Conservation (phyloP, 1,140 invertebrate genomes). For the Drosophila dunni region DNA sequence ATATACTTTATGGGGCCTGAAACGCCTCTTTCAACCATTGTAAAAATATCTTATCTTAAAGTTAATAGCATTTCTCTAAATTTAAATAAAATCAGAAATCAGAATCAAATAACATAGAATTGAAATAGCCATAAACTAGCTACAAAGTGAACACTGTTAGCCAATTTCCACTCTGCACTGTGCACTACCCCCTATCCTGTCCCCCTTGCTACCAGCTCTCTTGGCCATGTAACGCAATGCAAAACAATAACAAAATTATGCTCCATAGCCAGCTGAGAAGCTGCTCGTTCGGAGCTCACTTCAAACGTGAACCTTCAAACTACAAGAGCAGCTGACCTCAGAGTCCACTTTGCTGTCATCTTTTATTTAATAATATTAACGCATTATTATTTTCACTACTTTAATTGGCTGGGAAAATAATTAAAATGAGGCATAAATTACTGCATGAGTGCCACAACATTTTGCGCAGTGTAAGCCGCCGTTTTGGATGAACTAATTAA, state of each 20-base stretch:
- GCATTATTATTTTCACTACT: neutral
- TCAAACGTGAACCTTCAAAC: constrained; percentile 10
- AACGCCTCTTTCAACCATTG: too few species aligned
- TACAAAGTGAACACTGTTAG: neutral
- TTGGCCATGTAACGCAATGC: constrained; percentile 60
- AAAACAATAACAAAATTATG: constrained; percentile 80
- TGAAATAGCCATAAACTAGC: too few species aligned
- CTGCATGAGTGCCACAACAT: constrained; percentile 18
- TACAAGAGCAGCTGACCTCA: neutral
- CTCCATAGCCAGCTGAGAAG: constrained; percentile 56
- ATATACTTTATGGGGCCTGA: too few species aligned
- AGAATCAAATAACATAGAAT: too few species aligned
- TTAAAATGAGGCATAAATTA: constrained; percentile 65
- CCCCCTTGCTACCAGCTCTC: constrained; percentile 7
- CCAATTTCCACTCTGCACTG: neutral
- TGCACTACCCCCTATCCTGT: constrained; percentile 3
- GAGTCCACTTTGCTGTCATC: neutral
- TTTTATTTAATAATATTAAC: neutral
- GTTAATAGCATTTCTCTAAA: too few species aligned
- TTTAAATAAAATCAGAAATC: too few species aligned
- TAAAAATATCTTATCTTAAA: too few species aligned
- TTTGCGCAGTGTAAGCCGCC: constrained; percentile 25
- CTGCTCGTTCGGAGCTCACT: constrained; percentile 44
- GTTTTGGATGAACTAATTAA: constrained; percentile 66
- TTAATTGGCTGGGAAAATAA: constrained; percentile 28